These are phyloP conservation scores for Numenius arquata DNA, from an alignment of 2,113 vertebrate genomes.

Conservation along the genomic window DNA sequence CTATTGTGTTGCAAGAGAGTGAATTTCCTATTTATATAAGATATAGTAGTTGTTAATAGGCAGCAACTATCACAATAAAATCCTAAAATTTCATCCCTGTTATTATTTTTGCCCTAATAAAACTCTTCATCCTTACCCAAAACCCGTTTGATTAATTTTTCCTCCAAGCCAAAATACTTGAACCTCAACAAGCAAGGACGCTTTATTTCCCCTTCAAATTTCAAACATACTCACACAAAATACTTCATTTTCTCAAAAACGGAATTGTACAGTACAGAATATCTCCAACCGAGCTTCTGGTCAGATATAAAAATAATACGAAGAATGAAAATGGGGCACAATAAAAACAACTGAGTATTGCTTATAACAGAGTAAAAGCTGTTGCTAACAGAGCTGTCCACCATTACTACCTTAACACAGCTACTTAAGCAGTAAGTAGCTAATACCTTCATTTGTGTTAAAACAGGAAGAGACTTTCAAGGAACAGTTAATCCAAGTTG, in stretches of 20 bases:
- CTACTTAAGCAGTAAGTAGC: not conserved
- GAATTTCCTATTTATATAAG: not conserved
- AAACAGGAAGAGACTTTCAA: not conserved
- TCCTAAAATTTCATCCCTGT: not conserved
- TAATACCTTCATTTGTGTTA: not conserved
- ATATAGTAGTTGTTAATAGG: not conserved
- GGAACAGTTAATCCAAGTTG: not conserved
- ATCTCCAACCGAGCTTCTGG: not conserved
- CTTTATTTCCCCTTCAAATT: not conserved
- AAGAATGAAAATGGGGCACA: not conserved
- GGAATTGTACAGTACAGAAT: not conserved
- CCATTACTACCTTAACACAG: not conserved
- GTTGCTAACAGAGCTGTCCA: not conserved
- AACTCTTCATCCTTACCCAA: not conserved
- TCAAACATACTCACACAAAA: not conserved
- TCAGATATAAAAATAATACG: not conserved
- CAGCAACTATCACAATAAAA: not conserved
- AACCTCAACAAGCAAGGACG: not conserved
- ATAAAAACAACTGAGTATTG: not conserved
- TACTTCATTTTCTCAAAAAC: not conserved
- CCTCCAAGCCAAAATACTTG: not conserved
- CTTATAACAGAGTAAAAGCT: not conserved
- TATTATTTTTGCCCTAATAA: not conserved
- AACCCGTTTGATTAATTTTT: not conserved
- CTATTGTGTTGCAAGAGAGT: not conserved